Evolutionary conservation across 2,797 vertebrate genomes (phyloP).

Genomic region (Lagothrix lagotricha): DNA sequence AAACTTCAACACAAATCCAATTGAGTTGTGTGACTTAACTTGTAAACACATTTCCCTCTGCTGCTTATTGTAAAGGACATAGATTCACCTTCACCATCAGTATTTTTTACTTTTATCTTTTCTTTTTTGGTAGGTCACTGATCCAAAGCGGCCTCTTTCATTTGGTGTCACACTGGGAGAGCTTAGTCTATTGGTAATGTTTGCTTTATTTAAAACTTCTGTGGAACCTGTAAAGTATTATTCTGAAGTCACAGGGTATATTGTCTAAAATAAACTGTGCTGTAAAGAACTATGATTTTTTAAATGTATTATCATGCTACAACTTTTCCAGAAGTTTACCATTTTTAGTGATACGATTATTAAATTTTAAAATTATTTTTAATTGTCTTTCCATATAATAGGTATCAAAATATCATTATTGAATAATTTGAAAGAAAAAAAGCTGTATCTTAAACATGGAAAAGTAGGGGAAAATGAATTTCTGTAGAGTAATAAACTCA

Average conservation of each 20-base stretch:
- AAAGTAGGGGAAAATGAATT: neutral
- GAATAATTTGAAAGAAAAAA: constrained; percentile 24
- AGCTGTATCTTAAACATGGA: neutral
- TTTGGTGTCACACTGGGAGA: constrained; percentile 94
- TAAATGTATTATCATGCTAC: neutral
- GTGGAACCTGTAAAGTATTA: constrained; percentile 11
- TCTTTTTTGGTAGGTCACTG: constrained; percentile 88
- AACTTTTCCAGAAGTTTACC: constrained; percentile 4
- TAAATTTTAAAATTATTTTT: constrained; percentile 35
- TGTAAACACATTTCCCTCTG: neutral
- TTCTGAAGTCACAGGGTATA: neutral
- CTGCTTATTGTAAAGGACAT: neutral
- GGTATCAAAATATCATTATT: neutral
- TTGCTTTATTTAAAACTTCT: constrained; percentile 21
- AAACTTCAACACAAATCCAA: neutral
- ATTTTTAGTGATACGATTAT: constrained; percentile 1
- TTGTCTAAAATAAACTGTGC: neutral
- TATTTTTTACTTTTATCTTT: constrained; percentile 13
- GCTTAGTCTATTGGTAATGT: constrained; percentile 94
- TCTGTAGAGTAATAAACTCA: neutral
- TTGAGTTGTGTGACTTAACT: neutral
- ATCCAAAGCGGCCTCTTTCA: constrained; percentile 91
- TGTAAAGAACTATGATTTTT: constrained; percentile 1
- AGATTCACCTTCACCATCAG: neutral
- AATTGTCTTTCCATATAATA: neutral